Conservation (phyloP, 2,888 invertebrate genomes). For the Automeris io region DNA sequence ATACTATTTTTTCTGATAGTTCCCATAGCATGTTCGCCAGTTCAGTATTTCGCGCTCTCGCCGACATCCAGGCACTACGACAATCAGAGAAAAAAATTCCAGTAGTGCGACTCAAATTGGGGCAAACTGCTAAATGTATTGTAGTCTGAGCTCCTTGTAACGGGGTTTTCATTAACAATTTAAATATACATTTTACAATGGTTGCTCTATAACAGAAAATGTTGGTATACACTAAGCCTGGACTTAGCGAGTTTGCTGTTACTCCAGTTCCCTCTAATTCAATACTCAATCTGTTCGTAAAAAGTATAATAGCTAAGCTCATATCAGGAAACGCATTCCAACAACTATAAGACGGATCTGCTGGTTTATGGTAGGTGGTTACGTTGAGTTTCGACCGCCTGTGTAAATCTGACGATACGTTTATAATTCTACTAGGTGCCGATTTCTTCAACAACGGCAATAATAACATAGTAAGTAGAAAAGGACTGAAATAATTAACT, state of each 20-base stretch:
- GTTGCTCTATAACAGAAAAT: conserved; percentile 76
- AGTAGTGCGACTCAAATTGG: neutral
- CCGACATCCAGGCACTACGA: neutral
- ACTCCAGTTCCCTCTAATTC: conserved; percentile 79
- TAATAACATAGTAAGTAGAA: conserved; percentile 89
- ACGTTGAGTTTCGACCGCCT: conserved; percentile 80
- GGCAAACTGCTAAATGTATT: conserved; percentile 77
- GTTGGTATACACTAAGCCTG: conserved; percentile 86
- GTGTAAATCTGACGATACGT: conserved; percentile 86
- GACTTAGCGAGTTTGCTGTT: conserved; percentile 87
- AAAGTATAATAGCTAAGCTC: conserved; percentile 85
- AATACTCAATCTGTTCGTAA: conserved; percentile 81
- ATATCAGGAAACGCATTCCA: conserved; percentile 79
- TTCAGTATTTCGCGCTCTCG: neutral
- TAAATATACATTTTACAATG: neutral
- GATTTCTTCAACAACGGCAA: conserved; percentile 84
- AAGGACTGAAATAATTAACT: conserved; percentile 93
- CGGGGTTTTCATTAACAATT: neutral
- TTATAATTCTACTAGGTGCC: conserved; percentile 82
- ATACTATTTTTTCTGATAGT: neutral
- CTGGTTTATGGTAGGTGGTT: conserved; percentile 81
- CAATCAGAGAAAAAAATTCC: conserved; percentile 5
- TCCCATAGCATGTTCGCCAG: conserved; percentile 5
- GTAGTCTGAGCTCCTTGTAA: conserved; percentile 84
- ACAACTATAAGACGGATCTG: conserved; percentile 64